Conservation (phyloP, 2,113 vertebrate genomes). For the Xyrauchen texanus region DNA sequence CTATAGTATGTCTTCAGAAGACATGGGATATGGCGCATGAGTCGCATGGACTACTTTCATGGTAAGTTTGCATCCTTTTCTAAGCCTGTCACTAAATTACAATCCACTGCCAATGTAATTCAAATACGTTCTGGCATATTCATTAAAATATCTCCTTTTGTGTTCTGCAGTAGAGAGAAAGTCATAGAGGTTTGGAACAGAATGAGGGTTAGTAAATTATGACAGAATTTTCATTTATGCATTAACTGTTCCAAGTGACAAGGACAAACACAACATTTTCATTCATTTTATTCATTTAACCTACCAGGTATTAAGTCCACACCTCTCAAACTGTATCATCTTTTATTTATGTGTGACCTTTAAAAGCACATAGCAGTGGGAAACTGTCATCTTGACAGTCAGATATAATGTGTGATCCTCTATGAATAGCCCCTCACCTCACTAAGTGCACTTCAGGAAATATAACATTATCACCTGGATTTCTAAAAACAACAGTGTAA, state of each 20-base stretch:
- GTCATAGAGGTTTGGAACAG: too few species aligned
- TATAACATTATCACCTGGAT: slow-evolving; percentile 38
- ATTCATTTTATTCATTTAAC: not conserved
- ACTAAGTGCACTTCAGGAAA: slow-evolving; percentile 42
- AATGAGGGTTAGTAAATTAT: too few species aligned
- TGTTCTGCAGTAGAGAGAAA: too few species aligned
- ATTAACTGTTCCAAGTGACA: not conserved
- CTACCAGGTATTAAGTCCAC: not conserved
- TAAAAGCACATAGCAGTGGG: slow-evolving; percentile 23
- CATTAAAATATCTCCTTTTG: too few species aligned
- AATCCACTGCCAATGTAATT: too few species aligned
- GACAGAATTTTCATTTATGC: too few species aligned
- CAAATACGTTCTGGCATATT: too few species aligned
- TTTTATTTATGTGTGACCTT: slow-evolving; percentile 44
- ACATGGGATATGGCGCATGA: too few species aligned
- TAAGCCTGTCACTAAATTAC: too few species aligned
- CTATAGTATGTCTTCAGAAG: too few species aligned
- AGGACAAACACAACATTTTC: not conserved
- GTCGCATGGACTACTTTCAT: too few species aligned
- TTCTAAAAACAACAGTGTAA: slow-evolving; percentile 27
- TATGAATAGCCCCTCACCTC: slow-evolving; percentile 36
- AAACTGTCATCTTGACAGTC: slow-evolving; percentile 30
- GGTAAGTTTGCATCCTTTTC: too few species aligned
- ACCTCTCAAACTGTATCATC: not conserved
- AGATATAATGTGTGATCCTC: slow-evolving; percentile 18